phyloP scores from a whole-genome alignment of 1,140 invertebrate genomes.

The Odontomachus brunneus region DNA sequence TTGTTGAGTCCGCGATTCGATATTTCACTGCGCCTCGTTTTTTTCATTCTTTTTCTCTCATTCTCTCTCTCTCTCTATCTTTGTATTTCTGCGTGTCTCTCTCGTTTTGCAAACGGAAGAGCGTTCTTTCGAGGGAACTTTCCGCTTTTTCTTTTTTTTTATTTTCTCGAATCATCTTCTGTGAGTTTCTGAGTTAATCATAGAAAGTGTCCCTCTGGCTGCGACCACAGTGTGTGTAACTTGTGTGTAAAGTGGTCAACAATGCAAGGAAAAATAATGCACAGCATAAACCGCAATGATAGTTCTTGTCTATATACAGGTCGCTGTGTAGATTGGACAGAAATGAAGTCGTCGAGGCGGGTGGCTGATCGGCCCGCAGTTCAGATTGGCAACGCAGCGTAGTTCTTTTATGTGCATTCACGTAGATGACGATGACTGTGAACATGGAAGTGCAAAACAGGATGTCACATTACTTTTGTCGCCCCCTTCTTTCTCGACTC shows the following conservation, averaged over 20 bases:
- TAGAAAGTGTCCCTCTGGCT: constrained; percentile 64
- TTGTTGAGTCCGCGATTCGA: constrained; percentile 18
- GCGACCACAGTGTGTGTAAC: constrained; percentile 69
- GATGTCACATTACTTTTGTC: constrained; percentile 79
- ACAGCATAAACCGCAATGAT: constrained; percentile 78
- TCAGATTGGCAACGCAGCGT: constrained; percentile 82
- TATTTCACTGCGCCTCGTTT: constrained; percentile 1
- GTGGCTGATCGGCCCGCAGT: constrained; percentile 80
- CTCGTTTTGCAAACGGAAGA: too few relatives aligned
- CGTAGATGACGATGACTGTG: constrained; percentile 85
- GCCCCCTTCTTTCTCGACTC: constrained; percentile 48
- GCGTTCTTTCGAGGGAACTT: neutral
- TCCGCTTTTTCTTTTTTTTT: constrained; percentile 50
- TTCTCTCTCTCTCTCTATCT: too few relatives aligned
- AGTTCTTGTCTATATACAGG: constrained; percentile 80
- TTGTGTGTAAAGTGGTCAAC: constrained; percentile 36
- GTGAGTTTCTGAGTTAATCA: constrained; percentile 36
- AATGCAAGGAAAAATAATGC: constrained; percentile 74
- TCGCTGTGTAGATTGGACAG: constrained; percentile 84
- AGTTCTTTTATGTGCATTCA: constrained; percentile 84
- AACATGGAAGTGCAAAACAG: constrained; percentile 84
- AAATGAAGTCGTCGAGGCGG: constrained; percentile 82
- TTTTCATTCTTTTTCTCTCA: too few relatives aligned
- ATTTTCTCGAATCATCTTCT: constrained; percentile 46
- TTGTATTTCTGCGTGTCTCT: too few relatives aligned